Percentiles rank a stretch among this genome's conserved stretches.
Conservation (phyloP, 2,113 vertebrate genomes). For the Syngnathoides biaculeatus region DNA sequence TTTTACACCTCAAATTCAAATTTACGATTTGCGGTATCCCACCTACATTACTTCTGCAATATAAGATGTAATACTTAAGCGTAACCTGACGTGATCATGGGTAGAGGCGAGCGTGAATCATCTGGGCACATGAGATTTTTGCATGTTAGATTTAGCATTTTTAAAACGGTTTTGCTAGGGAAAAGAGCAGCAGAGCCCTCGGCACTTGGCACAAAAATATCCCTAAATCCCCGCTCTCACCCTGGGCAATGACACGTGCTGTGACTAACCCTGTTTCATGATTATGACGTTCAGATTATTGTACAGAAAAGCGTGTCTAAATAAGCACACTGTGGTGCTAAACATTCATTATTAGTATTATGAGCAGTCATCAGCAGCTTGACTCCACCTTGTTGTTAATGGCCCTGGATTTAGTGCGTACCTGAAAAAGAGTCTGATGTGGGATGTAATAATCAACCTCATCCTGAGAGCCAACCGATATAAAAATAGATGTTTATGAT, state of each 20-base stretch:
- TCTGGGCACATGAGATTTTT: slow-evolving; percentile 39
- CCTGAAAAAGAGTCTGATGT: slow-evolving; percentile 34
- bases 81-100: slow-evolving; percentile 23
- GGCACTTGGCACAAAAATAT: slow-evolving; percentile 59
- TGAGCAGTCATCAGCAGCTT: slow-evolving; percentile 22
- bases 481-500: slow-evolving; percentile 43
- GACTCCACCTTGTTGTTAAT: slow-evolving; percentile 43
- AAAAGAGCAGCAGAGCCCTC: slow-evolving; percentile 44
- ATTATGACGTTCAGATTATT: slow-evolving; percentile 35
- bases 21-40: slow-evolving; percentile 7
- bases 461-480: slow-evolving; percentile 42
- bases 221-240: slow-evolving; percentile 50
- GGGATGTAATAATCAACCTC: slow-evolving; percentile 51
- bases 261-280: slow-evolving; percentile 55
- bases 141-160: slow-evolving; percentile 42
- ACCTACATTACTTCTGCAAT: background rate
- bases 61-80: slow-evolving; percentile 22
- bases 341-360: slow-evolving; percentile 35
- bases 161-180: slow-evolving; percentile 28
- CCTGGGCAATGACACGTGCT: slow-evolving; percentile 54
- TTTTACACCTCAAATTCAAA: slow-evolving; percentile 29
- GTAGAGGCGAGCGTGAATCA: slow-evolving; percentile 17
- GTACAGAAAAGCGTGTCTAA: slow-evolving; percentile 32
- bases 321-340: slow-evolving; percentile 35
- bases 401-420: slow-evolving; percentile 40